A percentile compares a stretch with the other conserved stretches of the same genome.
phyloP scores from a whole-genome alignment of 2,797 vertebrate species.

The Clarias platycephalus region DNA sequence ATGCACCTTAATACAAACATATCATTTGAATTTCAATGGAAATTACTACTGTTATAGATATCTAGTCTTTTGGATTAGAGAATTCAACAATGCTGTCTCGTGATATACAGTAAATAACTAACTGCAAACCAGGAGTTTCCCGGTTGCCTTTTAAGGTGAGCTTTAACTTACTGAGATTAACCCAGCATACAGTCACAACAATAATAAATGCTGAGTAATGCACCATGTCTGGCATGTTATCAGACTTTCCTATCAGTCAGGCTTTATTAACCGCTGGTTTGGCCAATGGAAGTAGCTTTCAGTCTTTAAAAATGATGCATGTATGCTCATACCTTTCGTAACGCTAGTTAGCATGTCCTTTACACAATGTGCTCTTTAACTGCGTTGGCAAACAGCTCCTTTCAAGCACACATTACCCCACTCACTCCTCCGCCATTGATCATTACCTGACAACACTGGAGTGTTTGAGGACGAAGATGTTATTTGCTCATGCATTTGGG shows the following conservation, averaged over 20 bases:
- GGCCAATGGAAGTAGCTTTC: background rate
- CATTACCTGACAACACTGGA: conserved; percentile 27
- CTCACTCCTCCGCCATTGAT: conserved; percentile 21
- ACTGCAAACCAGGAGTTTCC: background rate
- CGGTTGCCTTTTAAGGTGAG: background rate
- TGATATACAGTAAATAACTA: background rate
- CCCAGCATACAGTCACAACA: conserved; percentile 19
- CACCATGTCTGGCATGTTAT: background rate
- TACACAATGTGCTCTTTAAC: background rate
- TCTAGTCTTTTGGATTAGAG: background rate
- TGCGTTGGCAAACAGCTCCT: background rate
- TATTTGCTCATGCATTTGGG: conserved; percentile 41
- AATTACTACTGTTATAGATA: background rate
- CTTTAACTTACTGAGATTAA: conserved; percentile 9
- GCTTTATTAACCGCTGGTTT: background rate
- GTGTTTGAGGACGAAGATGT: conserved; percentile 36
- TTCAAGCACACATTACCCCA: conserved; percentile 5
- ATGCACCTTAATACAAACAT: background rate
- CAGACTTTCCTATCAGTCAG: background rate
- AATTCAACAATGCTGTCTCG: background rate
- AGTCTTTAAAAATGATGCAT: background rate
- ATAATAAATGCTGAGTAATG: background rate
- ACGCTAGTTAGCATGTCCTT: background rate
- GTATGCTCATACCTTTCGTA: background rate
- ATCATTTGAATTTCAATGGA: background rate